phyloP scores from a whole-genome alignment of 1,140 invertebrate genomes.

The Cephus cinctus region DNA sequence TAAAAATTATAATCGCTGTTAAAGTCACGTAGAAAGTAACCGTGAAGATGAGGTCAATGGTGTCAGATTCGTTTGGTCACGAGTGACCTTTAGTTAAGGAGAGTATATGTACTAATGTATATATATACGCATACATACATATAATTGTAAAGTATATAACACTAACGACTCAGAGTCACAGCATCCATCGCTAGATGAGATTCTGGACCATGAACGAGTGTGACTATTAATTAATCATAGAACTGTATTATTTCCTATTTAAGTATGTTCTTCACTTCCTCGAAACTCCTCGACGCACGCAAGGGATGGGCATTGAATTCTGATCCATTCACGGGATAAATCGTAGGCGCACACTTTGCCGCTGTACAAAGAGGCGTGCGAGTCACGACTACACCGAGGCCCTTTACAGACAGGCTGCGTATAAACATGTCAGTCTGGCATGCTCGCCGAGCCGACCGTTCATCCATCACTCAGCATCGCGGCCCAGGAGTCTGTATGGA shows the following conservation, averaged over 20 bases:
- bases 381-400: conserved; percentile 28
- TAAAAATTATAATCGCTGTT: no score
- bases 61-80: no score
- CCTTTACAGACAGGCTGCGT: conserved; percentile 45
- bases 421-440: conserved; percentile 53
- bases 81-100: no score
- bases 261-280: conserved; percentile 26
- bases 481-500: conserved; percentile 14
- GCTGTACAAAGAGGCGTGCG: conserved; percentile 42
- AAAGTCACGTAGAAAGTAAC: no score
- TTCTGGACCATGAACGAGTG: no score
- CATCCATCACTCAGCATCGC: conserved; percentile 47
- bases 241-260: conserved; percentile 54
- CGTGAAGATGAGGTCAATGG: no score
- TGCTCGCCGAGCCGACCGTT: conserved; percentile 40
- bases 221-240: conserved; percentile 51
- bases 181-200: no score
- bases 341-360: conserved; percentile 38
- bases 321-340: conserved; percentile 43
- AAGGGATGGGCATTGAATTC: conserved; percentile 34
- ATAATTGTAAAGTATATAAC: no score
- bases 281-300: conserved; percentile 22
- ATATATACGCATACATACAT: no score
- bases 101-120: no score
- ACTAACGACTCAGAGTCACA: no score